Conservation (phyloP, 2,888 invertebrate species). For the Nezara viridula region DNA sequence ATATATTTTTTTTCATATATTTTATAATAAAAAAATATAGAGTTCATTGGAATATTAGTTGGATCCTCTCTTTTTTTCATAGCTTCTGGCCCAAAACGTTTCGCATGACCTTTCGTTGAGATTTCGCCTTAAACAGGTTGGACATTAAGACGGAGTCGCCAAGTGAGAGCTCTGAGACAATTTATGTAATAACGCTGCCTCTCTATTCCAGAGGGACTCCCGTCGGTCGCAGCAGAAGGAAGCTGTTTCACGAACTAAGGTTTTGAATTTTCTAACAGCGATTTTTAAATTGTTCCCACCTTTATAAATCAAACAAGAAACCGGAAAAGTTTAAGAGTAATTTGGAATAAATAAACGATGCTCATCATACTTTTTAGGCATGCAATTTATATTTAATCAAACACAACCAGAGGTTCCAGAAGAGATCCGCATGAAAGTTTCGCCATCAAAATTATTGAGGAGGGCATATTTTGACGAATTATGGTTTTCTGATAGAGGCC, state of each 20-base stretch:
- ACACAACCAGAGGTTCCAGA: too few relatives aligned
- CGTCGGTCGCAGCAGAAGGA: not conserved
- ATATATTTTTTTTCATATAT: too few relatives aligned
- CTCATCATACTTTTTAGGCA: not conserved
- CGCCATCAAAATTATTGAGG: too few relatives aligned
- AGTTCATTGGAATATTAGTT: too few relatives aligned
- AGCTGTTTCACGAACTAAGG: too few relatives aligned
- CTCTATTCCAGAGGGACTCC: not conserved
- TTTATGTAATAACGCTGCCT: not conserved
- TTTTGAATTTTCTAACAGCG: too few relatives aligned
- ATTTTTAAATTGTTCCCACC: not conserved
- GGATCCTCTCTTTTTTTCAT: too few relatives aligned
- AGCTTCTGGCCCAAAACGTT: not conserved
- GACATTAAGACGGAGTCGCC: not conserved
- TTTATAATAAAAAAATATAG: too few relatives aligned
- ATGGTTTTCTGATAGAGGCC: too few relatives aligned
- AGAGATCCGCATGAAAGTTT: too few relatives aligned
- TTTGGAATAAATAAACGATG: not conserved
- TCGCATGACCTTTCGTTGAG: not conserved
- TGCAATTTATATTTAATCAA: not conserved
- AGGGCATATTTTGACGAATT: too few relatives aligned
- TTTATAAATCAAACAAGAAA: not conserved
- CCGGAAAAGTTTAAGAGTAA: not conserved
- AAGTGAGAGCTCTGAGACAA: constrained; percentile 22
- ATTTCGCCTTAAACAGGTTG: not conserved